Conservation (phyloP, 2,113 vertebrate species). For the Todiramphus saurophagus region DNA sequence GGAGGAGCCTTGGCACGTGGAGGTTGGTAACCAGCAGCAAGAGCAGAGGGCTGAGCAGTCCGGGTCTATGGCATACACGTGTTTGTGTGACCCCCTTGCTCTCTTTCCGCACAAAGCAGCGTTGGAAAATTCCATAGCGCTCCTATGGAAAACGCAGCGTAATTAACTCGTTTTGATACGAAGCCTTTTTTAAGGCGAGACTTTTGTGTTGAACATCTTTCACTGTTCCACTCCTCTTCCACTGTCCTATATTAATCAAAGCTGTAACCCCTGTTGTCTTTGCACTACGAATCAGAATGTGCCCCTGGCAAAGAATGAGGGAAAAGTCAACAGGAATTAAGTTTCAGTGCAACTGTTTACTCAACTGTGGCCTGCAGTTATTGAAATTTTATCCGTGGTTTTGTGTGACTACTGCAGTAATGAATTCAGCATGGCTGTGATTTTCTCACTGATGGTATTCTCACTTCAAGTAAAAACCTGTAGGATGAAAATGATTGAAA, state of each 20-base stretch:
- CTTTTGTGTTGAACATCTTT: constrained; percentile 79
- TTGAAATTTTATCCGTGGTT: constrained; percentile 99
- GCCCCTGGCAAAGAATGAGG: constrained; percentile 93
- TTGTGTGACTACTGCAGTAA: constrained; percentile 97
- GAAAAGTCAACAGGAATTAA: constrained; percentile 99
- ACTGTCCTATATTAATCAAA: constrained; percentile 93
- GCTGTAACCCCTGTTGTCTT: constrained; percentile 93
- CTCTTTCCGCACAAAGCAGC: not conserved
- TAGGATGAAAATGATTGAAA: constrained; percentile 73
- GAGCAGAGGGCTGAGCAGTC: not conserved
- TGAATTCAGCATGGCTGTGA: constrained; percentile 97
- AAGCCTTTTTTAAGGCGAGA: constrained; percentile 69
- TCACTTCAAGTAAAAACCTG: constrained; percentile 82
- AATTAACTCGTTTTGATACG: constrained; percentile 71
- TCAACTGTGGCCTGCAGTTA: constrained; percentile 99
- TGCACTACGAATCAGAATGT: constrained; percentile 91
- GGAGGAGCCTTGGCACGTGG: not conserved
- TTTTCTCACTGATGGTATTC: constrained; percentile 88
- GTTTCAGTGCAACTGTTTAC: constrained; percentile 99
- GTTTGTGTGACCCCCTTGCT: not conserved
- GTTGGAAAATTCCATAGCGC: constrained; percentile 34
- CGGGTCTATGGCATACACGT: not conserved
- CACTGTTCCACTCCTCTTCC: constrained; percentile 77
- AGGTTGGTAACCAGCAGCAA: not conserved
- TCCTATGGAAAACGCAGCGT: constrained; percentile 8